phyloP scores from a whole-genome alignment of 2,113 vertebrate species.

The Lepisosteus osseus region DNA sequence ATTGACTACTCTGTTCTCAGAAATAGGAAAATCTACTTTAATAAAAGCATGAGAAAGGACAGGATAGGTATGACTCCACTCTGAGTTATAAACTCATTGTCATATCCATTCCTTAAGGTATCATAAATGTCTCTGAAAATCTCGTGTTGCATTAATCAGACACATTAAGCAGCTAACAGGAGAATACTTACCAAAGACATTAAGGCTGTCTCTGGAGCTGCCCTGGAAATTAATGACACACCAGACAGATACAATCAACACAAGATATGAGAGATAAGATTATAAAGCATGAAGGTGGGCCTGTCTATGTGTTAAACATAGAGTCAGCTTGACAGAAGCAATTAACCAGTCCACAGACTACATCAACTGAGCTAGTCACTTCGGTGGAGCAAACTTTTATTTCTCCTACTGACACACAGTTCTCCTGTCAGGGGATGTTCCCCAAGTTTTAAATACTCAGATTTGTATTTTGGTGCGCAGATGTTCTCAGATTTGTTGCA shows the following conservation, averaged over 20 bases:
- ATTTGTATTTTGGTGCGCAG: too few species aligned
- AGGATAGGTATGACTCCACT: slow-evolving; percentile 3
- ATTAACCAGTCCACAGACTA: slow-evolving; percentile 51
- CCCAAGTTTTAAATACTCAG: too few species aligned
- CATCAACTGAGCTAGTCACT: slow-evolving; percentile 36
- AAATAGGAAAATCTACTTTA: neutral
- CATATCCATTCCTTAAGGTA: slow-evolving; percentile 62
- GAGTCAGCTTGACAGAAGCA: slow-evolving; percentile 56
- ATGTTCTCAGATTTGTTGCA: too few species aligned
- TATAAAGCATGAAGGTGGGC: slow-evolving; percentile 44
- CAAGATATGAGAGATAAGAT: slow-evolving; percentile 59
- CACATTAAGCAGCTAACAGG: slow-evolving; percentile 58
- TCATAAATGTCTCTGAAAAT: slow-evolving; percentile 64
- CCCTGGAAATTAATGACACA: slow-evolving; percentile 65
- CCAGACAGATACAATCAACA: slow-evolving; percentile 58
- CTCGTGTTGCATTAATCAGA: slow-evolving; percentile 64
- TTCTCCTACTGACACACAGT: slow-evolving; percentile 1
- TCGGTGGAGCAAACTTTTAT: slow-evolving; percentile 25
- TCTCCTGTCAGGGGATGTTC: too few species aligned
- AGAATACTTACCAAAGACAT: slow-evolving; percentile 62
- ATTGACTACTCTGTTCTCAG: slow-evolving; percentile 52
- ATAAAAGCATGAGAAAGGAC: neutral
- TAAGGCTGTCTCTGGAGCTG: slow-evolving; percentile 58
- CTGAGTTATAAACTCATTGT: slow-evolving; percentile 47
- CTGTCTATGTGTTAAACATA: slow-evolving; percentile 39